phyloP scores from a whole-genome alignment of 2,797 vertebrate genomes.

The Tauraco hartlaubi region DNA sequence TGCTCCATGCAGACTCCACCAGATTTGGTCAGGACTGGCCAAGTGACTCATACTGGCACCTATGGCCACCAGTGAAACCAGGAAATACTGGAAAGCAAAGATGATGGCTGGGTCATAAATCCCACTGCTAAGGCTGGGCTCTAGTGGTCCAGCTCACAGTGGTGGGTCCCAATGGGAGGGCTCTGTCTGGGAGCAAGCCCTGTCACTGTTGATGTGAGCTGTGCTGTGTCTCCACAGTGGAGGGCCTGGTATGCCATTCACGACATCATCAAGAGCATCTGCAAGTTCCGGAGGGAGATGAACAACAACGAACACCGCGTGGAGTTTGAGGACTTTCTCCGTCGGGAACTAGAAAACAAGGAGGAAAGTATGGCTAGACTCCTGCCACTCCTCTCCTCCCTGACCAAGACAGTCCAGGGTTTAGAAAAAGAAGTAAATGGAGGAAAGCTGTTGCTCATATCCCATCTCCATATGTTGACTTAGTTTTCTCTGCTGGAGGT shows the following conservation, averaged over 20 bases:
- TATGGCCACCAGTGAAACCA: not conserved
- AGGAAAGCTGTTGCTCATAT: not conserved
- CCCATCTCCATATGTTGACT: not conserved
- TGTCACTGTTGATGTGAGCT: not conserved
- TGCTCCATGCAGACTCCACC: not conserved
- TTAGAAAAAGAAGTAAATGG: not conserved
- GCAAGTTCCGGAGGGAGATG: constrained; percentile 71
- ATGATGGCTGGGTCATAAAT: not conserved
- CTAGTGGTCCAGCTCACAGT: not conserved
- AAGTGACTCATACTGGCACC: not conserved
- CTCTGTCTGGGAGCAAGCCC: not conserved
- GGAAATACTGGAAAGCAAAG: not conserved
- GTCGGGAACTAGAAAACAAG: constrained; percentile 40
- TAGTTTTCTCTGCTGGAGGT: not conserved
- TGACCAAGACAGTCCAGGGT: not conserved
- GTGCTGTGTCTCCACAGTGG: constrained; percentile 20
- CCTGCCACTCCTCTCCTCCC: not conserved
- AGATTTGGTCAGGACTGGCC: not conserved
- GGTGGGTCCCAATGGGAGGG: not conserved
- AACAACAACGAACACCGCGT: not conserved
- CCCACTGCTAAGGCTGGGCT: not conserved
- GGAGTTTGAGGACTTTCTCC: constrained; percentile 71
- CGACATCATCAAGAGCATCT: constrained; percentile 63
- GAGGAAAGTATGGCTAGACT: constrained; percentile 75
- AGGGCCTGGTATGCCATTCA: constrained; percentile 61